Evolutionary conservation across 2,797 vertebrate genomes (phyloP).

Genomic region (Enteromius mattozi): DNA sequence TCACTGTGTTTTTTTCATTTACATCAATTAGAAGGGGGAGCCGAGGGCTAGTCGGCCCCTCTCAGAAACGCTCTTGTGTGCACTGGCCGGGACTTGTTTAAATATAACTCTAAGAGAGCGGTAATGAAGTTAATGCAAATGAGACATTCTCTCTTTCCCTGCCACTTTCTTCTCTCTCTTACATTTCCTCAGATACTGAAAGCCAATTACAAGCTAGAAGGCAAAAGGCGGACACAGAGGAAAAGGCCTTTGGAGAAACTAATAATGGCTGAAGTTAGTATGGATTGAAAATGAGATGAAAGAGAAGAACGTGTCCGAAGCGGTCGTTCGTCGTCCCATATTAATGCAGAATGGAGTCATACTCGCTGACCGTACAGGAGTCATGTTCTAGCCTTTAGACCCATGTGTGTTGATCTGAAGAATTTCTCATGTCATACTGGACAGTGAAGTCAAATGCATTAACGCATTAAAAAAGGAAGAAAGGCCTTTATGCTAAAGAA

Average conservation of each 20-base stretch:
- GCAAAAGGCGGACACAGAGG: conserved; percentile 18
- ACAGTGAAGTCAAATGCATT: not conserved
- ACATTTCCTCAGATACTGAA: conserved; percentile 53
- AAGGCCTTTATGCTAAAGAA: not conserved
- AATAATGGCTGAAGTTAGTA: conserved; percentile 46
- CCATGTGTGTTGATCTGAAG: not conserved
- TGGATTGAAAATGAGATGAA: conserved; percentile 41
- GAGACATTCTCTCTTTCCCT: conserved; percentile 72
- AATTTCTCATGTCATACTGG: not conserved
- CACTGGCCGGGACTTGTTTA: conserved; percentile 77
- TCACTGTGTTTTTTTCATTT: conserved; percentile 84
- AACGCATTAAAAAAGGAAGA: no score
- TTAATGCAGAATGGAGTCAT: conserved; percentile 14
- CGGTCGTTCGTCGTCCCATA: not conserved
- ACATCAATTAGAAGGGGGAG: conserved; percentile 89
- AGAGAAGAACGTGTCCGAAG: conserved; percentile 3
- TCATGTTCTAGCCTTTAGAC: conserved; percentile 15
- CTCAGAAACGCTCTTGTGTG: conserved; percentile 66
- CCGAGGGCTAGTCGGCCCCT: conserved; percentile 75
- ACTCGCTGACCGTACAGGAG: not conserved
- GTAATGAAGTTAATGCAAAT: conserved; percentile 90
- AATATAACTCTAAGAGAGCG: conserved; percentile 78
- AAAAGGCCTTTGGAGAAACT: conserved; percentile 39
- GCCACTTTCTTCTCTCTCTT: conserved; percentile 45
- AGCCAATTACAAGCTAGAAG: conserved; percentile 66